phyloP scores from a whole-genome alignment of 2,113 vertebrate species.

The Sardina pilchardus region DNA sequence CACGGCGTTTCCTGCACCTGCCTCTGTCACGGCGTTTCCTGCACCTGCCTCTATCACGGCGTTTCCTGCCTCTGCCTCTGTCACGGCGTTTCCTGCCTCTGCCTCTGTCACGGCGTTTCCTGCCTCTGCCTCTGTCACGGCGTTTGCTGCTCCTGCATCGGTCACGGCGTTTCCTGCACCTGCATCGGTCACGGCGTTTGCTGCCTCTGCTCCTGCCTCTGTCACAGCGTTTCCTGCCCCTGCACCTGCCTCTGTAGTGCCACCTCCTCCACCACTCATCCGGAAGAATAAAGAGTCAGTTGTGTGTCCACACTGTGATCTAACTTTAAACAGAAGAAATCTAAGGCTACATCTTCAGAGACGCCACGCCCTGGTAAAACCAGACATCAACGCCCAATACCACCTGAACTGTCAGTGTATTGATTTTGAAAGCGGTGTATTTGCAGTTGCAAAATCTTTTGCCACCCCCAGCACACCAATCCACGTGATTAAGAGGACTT shows the following conservation, averaged over 20 bases:
- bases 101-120: no score
- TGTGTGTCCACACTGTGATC: background rate
- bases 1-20: no score
- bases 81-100: no score
- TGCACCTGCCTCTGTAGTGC: no score
- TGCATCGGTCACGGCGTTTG: no score
- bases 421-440: background rate
- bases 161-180: no score
- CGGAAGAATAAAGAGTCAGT: background rate
- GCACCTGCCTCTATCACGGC: no score
- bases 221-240: background rate
- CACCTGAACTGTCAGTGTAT: conserved; percentile 1
- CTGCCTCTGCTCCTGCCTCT: background rate
- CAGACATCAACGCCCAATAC: background rate
- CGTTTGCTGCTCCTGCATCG: no score
- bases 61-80: no score
- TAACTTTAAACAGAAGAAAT: background rate
- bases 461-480: background rate
- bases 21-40: no score
- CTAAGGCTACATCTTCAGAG: background rate
- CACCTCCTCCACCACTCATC: no score
- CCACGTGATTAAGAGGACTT: background rate
- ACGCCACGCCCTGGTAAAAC: background rate
- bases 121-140: no score
- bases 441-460: conserved; percentile 13